These are phyloP conservation scores for Limnephilus lunatus DNA, from an alignment of 2,888 invertebrate species.

Conservation along the genomic window DNA sequence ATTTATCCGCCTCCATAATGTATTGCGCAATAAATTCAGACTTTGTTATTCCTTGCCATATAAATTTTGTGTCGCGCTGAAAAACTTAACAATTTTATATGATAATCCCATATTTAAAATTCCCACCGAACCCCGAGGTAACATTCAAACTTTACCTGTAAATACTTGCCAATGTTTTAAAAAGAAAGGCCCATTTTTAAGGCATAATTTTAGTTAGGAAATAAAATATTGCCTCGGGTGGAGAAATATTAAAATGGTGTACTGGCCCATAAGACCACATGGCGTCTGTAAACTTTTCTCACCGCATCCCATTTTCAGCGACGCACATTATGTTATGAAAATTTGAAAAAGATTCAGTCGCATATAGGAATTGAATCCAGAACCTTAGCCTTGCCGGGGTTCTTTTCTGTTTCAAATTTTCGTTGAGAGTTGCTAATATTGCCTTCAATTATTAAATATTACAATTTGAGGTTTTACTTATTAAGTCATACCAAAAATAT, in stretches of 20 bases:
- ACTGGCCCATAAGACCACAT: not conserved
- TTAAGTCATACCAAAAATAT: too few relatives aligned
- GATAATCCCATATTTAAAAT: not conserved
- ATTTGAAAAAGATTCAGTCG: too few relatives aligned
- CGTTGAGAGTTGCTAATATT: too few relatives aligned
- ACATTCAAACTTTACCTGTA: not conserved
- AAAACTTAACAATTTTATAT: not conserved
- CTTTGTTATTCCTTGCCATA: not conserved
- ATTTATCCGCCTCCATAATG: not conserved
- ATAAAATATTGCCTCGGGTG: not conserved
- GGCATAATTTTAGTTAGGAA: not conserved
- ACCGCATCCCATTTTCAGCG: conserved; percentile 22
- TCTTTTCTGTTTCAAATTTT: too few relatives aligned
- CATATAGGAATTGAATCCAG: too few relatives aligned
- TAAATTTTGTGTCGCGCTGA: not conserved
- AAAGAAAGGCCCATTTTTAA: not conserved
- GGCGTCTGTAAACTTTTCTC: conserved; percentile 28
- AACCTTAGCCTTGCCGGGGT: too few relatives aligned
- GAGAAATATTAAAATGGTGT: not conserved
- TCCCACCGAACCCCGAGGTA: not conserved
- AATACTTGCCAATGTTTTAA: conserved; percentile 5
- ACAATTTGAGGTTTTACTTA: too few relatives aligned
- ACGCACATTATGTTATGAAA: not conserved
- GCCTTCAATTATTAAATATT: too few relatives aligned
- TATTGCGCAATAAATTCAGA: not conserved